Base-by-base conservation (phyloP, 2,113 vertebrate genomes). In the human (Homo sapiens) region DNA sequence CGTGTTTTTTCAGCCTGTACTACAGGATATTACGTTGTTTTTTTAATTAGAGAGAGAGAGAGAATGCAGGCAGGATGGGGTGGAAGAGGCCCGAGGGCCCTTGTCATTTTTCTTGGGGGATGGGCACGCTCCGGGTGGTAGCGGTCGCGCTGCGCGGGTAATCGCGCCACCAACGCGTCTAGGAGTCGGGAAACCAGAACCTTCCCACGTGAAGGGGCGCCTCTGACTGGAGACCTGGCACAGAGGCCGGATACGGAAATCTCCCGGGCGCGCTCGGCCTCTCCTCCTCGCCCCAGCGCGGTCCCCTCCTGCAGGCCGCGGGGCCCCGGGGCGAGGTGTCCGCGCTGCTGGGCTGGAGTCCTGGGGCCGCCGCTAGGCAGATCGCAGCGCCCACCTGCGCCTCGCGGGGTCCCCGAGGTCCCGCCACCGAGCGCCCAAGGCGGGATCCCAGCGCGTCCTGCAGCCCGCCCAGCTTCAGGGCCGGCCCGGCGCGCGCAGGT, bases 121-220 rank as follows among this genome's bases (percentile, higher is more conserved):
- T 30, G 32, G 73, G 35, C 27, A 30, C 48, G 32, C 40, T 38
- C 1, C 1, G 13, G 17, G n/a, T 14, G n/a, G 18, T 98, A 99
- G 99, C 99, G 99, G 98, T 98, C 99, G 98, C 98, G 97, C 99
- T 98, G 98, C 68, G 97, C 93, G 98, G 98, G 95, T 97, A 86
- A 92, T 90, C 73, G 88, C 17, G 98, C 98, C 94, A 97, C 96
- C 98, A 98, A 94, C 97, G 98, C 87, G 3, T 3, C 97, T 97
- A 97, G 98, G 98, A 45, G 85, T 85, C 50, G 82, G 94, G 95
- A n/a, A 30, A 3, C n/a, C 20, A n/a, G 70, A 80, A 16, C 98
- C 98, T 98, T 98, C 99, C 98, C 98, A 98, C 97, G 93, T 55
- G 94, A 81, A 66, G 96, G 94, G 97, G 95, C 97, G 97, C 98